Conservation (phyloP, 2,113 vertebrate genomes). For the Panthera leo region DNA sequence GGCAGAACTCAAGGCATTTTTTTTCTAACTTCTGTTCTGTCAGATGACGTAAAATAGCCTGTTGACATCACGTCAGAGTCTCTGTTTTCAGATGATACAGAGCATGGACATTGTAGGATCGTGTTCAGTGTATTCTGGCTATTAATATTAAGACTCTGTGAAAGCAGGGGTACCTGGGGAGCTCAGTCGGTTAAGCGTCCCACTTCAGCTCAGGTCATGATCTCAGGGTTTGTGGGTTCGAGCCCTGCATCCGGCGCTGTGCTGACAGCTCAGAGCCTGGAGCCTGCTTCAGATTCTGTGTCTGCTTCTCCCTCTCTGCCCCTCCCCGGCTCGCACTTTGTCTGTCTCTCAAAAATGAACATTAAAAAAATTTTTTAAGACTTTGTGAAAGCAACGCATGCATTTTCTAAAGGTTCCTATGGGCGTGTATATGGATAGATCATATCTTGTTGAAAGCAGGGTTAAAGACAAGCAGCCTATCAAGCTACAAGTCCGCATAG, state of each 20-base stretch:
- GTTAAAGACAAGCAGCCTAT: background rate
- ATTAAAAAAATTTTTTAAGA: background rate
- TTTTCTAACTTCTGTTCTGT: background rate
- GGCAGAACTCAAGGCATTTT: background rate
- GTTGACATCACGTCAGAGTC: background rate
- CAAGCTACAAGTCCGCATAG: background rate
- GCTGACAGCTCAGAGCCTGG: no score
- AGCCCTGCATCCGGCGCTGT: no score
- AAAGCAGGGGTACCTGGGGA: background rate
- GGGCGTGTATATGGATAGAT: background rate
- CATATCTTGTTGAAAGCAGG: background rate
- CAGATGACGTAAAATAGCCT: background rate
- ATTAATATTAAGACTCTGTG: background rate
- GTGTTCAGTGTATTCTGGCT: background rate
- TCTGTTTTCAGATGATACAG: conserved; percentile 24
- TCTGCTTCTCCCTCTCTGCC: no score
- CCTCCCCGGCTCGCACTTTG: no score
- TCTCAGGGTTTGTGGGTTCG: no score
- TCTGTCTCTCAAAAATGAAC: no score
- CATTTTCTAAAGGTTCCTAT: background rate
- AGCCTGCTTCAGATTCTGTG: no score
- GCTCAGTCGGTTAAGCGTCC: no score
- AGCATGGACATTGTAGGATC: background rate
- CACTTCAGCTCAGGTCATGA: no score
- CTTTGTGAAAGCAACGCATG: background rate